These are phyloP conservation scores for Drosophila sucinea DNA, from an alignment of 1,140 invertebrate species.

Conservation along the genomic window DNA sequence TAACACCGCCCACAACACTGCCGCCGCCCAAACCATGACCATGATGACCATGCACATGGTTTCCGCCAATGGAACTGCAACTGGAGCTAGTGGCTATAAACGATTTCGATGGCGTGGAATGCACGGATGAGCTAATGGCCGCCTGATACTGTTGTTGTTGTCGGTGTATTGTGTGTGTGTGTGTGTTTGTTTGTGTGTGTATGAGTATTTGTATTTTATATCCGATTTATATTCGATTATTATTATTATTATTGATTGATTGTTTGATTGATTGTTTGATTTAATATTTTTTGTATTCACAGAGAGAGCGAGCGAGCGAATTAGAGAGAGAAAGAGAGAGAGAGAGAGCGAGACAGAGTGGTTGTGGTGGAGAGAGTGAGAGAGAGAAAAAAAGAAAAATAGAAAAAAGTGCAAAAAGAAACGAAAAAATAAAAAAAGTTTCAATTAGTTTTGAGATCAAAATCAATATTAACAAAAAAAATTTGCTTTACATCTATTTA, in stretches of 20 bases:
- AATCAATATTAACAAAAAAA: slow-evolving; percentile 10
- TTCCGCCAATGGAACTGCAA: slow-evolving; percentile 48
- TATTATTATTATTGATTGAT: slow-evolving; percentile 29
- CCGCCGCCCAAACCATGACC: slow-evolving; percentile 68
- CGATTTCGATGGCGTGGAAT: slow-evolving; percentile 86
- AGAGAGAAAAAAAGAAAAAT: slow-evolving; percentile 66
- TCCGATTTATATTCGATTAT: slow-evolving; percentile 24
- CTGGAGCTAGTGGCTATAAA: slow-evolving; percentile 82
- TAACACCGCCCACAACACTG: slow-evolving; percentile 65
- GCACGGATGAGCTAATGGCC: slow-evolving; percentile 84
- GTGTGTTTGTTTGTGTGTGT: slow-evolving; percentile 25
- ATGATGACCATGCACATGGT: slow-evolving; percentile 42
- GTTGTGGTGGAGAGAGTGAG: background rate
- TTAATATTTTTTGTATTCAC: slow-evolving; percentile 43
- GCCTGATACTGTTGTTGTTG: slow-evolving; percentile 79
- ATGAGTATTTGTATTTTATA: slow-evolving; percentile 26
- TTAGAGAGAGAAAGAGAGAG: background rate
- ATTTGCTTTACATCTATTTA: slow-evolving; percentile 58
- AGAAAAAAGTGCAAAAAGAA: slow-evolving; percentile 72
- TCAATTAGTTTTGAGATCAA: slow-evolving; percentile 70
- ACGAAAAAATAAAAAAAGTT: slow-evolving; percentile 52
- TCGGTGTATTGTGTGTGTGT: background rate
- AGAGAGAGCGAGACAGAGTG: background rate
- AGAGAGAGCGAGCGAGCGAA: slow-evolving; percentile 30
- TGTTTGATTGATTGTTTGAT: slow-evolving; percentile 31